Evolutionary conservation across 2,797 vertebrate species (phyloP).

Genomic region (Astyanax mexicanus): DNA sequence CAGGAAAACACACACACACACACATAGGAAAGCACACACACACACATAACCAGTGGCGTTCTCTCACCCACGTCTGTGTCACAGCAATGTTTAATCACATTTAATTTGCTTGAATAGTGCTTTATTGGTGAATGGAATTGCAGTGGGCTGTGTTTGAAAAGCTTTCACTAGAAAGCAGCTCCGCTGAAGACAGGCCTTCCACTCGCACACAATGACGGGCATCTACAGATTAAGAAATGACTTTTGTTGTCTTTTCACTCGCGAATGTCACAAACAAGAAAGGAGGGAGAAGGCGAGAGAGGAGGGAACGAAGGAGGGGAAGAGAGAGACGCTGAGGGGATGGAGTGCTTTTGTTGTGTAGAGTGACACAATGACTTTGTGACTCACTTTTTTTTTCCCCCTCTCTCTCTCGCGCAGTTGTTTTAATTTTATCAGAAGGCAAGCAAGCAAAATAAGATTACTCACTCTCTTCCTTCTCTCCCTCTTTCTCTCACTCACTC

Average conservation of each 20-base stretch:
- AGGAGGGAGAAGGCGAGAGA: slow-evolving; percentile 65
- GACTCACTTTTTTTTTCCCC: slow-evolving; percentile 66
- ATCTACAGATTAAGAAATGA: slow-evolving; percentile 83
- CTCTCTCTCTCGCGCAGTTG: slow-evolving; percentile 39
- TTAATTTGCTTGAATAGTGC: slow-evolving; percentile 77
- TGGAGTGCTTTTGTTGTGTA: slow-evolving; percentile 77
- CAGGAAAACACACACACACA: not conserved
- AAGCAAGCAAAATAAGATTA: slow-evolving; percentile 81
- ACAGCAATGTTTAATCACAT: slow-evolving; percentile 81
- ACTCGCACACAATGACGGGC: slow-evolving; percentile 75
- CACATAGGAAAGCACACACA: slow-evolving; percentile 38
- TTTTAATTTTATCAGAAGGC: slow-evolving; percentile 74
- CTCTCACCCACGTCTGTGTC: slow-evolving; percentile 72
- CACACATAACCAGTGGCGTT: slow-evolving; percentile 71
- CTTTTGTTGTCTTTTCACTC: slow-evolving; percentile 85
- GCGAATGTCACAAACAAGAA: slow-evolving; percentile 84
- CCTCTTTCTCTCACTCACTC: slow-evolving; percentile 33
- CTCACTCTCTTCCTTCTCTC: slow-evolving; percentile 59
- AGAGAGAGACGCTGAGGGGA: slow-evolving; percentile 67
- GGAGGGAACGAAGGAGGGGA: slow-evolving; percentile 61
- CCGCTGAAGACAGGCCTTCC: slow-evolving; percentile 53
- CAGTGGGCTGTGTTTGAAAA: slow-evolving; percentile 74
- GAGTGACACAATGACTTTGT: slow-evolving; percentile 86
- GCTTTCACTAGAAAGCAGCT: slow-evolving; percentile 55
- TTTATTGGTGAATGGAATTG: slow-evolving; percentile 68